Evolutionary conservation across 2,888 invertebrate species (phyloP), one percentile per base, ranked within the genome.

Genomic region (Scaptomyza reducta): DNA sequence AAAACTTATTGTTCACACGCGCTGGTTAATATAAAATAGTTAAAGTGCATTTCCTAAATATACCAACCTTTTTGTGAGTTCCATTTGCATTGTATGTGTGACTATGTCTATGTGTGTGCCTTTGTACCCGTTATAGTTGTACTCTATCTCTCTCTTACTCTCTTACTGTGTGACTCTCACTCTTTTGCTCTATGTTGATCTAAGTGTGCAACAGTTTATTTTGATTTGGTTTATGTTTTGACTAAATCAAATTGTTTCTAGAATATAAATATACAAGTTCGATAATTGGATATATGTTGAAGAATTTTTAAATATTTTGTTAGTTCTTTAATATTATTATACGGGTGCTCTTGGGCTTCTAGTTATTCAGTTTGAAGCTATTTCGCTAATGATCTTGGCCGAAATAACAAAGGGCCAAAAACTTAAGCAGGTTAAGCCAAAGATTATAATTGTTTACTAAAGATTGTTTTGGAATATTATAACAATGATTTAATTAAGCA

Each of bases 31-130:
- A 78, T 66, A 87, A 82, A 85, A 63, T 71, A 85, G 87, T 78
- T 83, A 89, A 90, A 89, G 90, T 89, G 89, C 90, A 89, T 90
- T 89, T 90, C 89, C 79, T 90, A 89, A 90, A 88, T 79, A 88
- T 88, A 61, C 87, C 87, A 74, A 84, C 89, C 70, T 82, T 89
- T 88, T 89, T 89, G 89, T 89, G 89, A 90, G 89, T 89, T 82
- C 49, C 50, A 74, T 60, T 70, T 70, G 55, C 67, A 65, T 75
- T 69, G 69, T 78, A 73, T 73, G 69, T 78, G 79, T 72, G 55
- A n/a, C n/a, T n/a, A n/a, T 61, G 45, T 66, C 44, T 60, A 6
- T 47, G 42, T 59, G 44, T 58, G 27, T 61, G n/a, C n/a, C n/a
- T n/a, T 25, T 18, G 27, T 31, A 27, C 35, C 41, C 44, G 62